Base-by-base conservation (phyloP, 2,113 vertebrate species). In the Pimephales promelas region DNA sequence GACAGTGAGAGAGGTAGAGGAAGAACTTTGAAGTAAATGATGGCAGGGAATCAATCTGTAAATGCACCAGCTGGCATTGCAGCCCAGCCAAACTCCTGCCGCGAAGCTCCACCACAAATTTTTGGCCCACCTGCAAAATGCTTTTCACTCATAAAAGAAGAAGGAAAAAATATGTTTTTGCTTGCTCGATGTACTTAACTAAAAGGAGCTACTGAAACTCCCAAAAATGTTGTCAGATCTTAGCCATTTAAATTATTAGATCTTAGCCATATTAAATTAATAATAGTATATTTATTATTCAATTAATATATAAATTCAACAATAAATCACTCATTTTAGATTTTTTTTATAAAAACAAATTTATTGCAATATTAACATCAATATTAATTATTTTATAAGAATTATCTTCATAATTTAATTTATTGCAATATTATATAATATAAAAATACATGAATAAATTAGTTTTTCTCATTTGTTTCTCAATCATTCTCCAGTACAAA, bases 11-110 rank as follows among this genome's bases (percentile, higher is more conserved):
- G 43, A 61, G 36, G 34, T 26, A 61, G 36, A 75, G 11, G 24
- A 31, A 84, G 47, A 66, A 64, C 40, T 52, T 87, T 85, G 78
- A 79, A 71, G 75, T 80, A 70, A 86, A 81, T 87, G 79, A 88
- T 76, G 84, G 84, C 84, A 89, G 89, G 89, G 86, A 86, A 91
- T 92, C 89, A 91, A 83, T 87, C 83, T 83, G 88, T 77, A 89
- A 87, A 89, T 86, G 90, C 87, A 89, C 89, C 89, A 90, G 89
- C 90, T 90, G 87, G 88, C 88, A 83, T 40, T 62, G 45, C 66
- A 66, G 76, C 86, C 85, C 78, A 82, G 88, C 87, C 89, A 89
- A 89, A 77, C 87, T 89, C 57, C 20, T 82, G 79, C 86, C 77
- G 40, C 78, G 80, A 86, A 81, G 76, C 56, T 86, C 81, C 86